Conservation (phyloP, 2,797 vertebrate genomes). For the Spatula clypeata region DNA sequence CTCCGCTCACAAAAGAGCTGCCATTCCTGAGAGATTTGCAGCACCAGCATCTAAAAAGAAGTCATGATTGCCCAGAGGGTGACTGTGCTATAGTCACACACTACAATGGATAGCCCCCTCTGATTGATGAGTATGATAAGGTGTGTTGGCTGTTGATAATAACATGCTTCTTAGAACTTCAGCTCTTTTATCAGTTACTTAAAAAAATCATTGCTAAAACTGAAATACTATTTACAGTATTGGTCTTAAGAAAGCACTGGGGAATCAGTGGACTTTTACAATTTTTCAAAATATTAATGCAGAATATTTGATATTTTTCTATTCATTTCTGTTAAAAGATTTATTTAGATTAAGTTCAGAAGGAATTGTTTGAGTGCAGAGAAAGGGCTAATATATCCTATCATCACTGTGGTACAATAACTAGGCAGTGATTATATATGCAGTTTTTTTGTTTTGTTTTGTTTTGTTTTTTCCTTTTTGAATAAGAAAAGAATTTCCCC, state of each 20-base stretch:
- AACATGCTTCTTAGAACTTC: not conserved
- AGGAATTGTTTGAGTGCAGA: not conserved
- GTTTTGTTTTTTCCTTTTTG: not conserved
- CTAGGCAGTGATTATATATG: not conserved
- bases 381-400: not conserved
- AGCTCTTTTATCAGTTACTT: not conserved
- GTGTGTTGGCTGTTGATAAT: not conserved
- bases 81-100: not conserved
- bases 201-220: not conserved
- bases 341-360: not conserved
- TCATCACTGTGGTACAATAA: not conserved
- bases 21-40: constrained; percentile 30
- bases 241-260: not conserved
- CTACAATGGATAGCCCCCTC: not conserved
- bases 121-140: constrained; percentile 3
- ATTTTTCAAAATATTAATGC: not conserved
- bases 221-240: not conserved
- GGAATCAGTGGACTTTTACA: fast-evolving
- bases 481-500: not conserved
- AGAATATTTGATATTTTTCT: not conserved
- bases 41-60: constrained; percentile 1
- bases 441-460: not conserved
- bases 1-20: constrained; percentile 21
- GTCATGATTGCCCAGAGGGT: not conserved
- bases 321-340: not conserved